Base-by-base conservation (phyloP, 2,113 vertebrate genomes). In the Echinops telfairi region DNA sequence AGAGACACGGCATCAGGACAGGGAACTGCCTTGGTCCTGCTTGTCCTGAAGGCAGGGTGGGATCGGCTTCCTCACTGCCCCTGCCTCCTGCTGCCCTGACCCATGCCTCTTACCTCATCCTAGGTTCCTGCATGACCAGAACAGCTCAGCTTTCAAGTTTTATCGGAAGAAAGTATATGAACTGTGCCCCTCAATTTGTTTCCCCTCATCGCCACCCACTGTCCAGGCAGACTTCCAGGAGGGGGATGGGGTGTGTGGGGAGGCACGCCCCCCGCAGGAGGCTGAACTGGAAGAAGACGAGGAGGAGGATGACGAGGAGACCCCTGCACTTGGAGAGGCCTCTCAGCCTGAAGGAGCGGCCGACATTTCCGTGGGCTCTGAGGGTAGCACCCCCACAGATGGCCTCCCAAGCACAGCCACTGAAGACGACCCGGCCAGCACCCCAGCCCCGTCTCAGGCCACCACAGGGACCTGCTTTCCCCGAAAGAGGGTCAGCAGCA, bases 91-190 rank as follows among this genome's bases (percentile, higher is more conserved):
- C 66, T 22, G 6, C 0, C 66, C 19, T 77, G 29, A 90, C 66
- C 25, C 3, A 0, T 3, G 1, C 36, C 0, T 94, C 81, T 70
- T 1, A 3, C 85, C 83, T 90, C 70, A 27, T 36, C 71, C 25
- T 91, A 98, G 98, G 98, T 98, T 98, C 83, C 97, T 98, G 0
- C 98, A 98, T 73, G 98, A 98, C 64, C 98, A 93, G 33, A 97
- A 89, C 62, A 98, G 98, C 81, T 94, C 98, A 0, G 98, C 98
- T 27, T 98, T 98, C 97, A 97, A 96, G 2, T 98, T 98, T 78
- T 98, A 98, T 57, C 94, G 98, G 1, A 96, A 97, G 96, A 98
- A 98, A 60, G 98, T 98, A 15, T 95, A 95, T 7, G 98, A 98
- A 94, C 88, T 98, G 1, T 98, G 98, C 53, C 98, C 97, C 0